Conservation (phyloP, 2,797 vertebrate species). For the Lepilemur septentrionalis region DNA sequence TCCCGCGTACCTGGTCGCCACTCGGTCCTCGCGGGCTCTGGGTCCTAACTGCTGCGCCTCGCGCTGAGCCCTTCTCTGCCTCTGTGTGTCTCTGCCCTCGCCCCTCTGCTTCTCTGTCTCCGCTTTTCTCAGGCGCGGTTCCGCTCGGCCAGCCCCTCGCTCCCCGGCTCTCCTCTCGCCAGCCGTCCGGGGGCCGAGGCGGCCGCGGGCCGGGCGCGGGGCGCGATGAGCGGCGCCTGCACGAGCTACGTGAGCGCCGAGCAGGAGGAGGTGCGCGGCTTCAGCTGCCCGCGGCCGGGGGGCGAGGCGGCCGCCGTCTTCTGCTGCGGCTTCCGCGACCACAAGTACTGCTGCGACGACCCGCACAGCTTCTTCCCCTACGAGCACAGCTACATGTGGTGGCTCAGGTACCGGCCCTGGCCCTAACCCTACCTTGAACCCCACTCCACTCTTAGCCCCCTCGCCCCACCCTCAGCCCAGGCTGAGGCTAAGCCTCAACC, state of each 20-base stretch:
- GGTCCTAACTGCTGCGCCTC: background rate
- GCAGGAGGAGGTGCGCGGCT: constrained; percentile 87
- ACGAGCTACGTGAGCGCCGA: constrained; percentile 89
- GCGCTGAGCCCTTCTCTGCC: background rate
- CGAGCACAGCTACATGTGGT: constrained; percentile 95
- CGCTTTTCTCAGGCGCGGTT: background rate
- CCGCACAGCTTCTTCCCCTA: constrained; percentile 94
- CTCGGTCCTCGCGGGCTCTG: background rate
- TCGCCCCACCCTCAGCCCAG: background rate
- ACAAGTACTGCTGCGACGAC: constrained; percentile 95
- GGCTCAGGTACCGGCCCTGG: constrained; percentile 89
- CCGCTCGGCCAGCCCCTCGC: background rate
- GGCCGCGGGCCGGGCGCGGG: background rate
- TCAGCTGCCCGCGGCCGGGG: constrained; percentile 89
- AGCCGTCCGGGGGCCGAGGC: background rate
- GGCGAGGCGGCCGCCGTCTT: constrained; percentile 87
- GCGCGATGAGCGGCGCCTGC: constrained; percentile 90
- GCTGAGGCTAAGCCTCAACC: background rate
- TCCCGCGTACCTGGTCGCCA: background rate
- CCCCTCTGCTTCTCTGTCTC: background rate
- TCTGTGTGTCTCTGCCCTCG: background rate
- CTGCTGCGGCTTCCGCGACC: constrained; percentile 94
- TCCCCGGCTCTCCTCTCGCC: background rate
- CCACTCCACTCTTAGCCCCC: background rate
- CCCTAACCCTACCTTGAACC: background rate